Conservation (phyloP, 1,140 invertebrate species). For the Ceratitis capitata region DNA sequence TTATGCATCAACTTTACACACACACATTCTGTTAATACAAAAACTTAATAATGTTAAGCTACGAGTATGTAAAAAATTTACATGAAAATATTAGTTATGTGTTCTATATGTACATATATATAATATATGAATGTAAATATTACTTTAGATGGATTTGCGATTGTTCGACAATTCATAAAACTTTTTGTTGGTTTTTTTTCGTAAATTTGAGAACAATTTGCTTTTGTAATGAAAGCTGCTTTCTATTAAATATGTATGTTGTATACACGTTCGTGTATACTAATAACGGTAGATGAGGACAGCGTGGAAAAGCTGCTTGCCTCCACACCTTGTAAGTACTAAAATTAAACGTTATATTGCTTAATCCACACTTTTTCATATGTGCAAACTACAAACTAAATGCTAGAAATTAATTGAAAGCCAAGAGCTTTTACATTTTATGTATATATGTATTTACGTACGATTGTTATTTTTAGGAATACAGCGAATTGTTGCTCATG, state of each 20-base stretch:
- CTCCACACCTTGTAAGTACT: not conserved
- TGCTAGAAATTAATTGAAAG: conserved; percentile 47
- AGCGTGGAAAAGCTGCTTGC: not conserved
- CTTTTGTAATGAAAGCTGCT: not conserved
- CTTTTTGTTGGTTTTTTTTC: not conserved
- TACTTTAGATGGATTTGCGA: not conserved
- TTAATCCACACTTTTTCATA: conserved; percentile 23
- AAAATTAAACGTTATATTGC: conserved; percentile 35
- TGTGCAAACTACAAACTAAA: conserved; percentile 31
- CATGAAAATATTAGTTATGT: not conserved
- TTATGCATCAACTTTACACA: not conserved
- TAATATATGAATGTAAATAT: not conserved
- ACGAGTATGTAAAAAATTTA: not conserved
- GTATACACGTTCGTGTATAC: not conserved
- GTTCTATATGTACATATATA: not conserved
- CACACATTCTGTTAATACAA: not conserved
- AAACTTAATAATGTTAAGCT: not conserved
- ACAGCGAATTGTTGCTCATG: not conserved
- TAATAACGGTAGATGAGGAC: not conserved
- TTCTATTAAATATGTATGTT: not conserved
- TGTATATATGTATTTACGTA: not conserved
- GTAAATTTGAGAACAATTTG: not conserved
- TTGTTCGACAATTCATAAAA: conserved; percentile 7
- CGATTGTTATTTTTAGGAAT: not conserved
- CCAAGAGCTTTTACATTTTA: not conserved